Evolutionary conservation across 1,140 invertebrate genomes (phyloP).

Genomic region (Maniola jurtina): DNA sequence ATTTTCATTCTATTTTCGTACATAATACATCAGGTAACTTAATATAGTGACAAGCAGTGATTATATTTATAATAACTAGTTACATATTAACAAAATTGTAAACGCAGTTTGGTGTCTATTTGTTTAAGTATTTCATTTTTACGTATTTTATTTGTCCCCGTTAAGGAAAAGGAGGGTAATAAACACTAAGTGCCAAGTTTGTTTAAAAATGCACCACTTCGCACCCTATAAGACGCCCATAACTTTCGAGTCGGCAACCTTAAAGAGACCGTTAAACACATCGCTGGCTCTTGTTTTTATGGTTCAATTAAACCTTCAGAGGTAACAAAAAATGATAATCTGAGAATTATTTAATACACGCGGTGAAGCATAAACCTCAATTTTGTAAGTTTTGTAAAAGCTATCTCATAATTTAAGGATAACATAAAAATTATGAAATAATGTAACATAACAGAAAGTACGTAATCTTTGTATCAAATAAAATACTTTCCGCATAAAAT

Average conservation of each 20-base stretch:
- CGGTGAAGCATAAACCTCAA: constrained; percentile 12
- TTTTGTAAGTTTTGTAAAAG: constrained; percentile 2
- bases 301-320: constrained; percentile 26
- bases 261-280: constrained; percentile 22
- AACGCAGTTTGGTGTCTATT: no score
- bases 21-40: no score
- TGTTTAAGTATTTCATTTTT: neutral
- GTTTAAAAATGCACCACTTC: constrained; percentile 12
- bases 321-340: constrained; percentile 20
- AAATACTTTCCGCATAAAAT: no score
- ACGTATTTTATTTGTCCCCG: neutral
- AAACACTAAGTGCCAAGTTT: constrained; percentile 6
- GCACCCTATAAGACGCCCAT: constrained; percentile 1
- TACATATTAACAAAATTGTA: no score
- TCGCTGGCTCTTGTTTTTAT: constrained; percentile 25
- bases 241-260: constrained; percentile 21
- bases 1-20: neutral
- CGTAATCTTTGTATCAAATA: no score
- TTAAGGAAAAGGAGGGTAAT: no score
- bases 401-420: neutral
- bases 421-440: neutral
- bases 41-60: no score
- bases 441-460: no score
- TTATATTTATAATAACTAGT: no score
- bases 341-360: constrained; percentile 22